Evolutionary conservation across 2,113 vertebrate species (phyloP).

Genomic region (Pantherophis guttatus): DNA sequence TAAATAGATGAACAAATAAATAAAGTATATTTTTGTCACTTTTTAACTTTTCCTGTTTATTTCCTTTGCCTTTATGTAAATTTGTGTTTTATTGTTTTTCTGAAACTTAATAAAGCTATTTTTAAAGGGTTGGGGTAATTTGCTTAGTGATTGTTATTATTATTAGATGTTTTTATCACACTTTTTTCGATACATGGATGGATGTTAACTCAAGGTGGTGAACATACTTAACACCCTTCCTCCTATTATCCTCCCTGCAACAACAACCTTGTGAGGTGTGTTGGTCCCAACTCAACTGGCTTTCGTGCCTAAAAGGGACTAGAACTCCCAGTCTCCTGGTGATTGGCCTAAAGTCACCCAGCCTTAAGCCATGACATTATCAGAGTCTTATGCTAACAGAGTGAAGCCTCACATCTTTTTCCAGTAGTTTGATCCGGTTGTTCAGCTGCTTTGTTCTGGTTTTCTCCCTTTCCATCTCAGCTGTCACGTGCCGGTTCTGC

Average conservation of each 20-base stretch:
- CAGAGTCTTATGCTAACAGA: not conserved
- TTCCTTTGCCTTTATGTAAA: not conserved
- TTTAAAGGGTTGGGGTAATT: not conserved
- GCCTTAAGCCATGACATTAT: not conserved
- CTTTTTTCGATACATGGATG: not conserved
- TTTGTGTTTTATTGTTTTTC: not conserved
- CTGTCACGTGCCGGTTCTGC: slow-evolving; percentile 80
- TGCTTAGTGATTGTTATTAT: not conserved
- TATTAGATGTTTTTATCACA: not conserved
- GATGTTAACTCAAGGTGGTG: not conserved
- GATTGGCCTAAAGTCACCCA: not conserved
- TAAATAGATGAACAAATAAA: not conserved
- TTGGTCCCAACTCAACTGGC: not conserved
- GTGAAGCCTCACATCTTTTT: slow-evolving; percentile 78
- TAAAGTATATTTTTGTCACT: not conserved
- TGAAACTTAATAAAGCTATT: not conserved
- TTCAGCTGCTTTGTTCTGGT: slow-evolving; percentile 78
- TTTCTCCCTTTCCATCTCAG: slow-evolving; percentile 79
- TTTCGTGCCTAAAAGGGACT: not conserved
- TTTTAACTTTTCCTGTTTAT: not conserved
- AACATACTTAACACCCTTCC: not conserved
- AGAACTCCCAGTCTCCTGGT: too few relatives aligned
- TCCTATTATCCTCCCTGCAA: not conserved
- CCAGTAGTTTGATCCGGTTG: slow-evolving; percentile 80
- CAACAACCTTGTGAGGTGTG: not conserved